Evolutionary conservation across 2,888 invertebrate species (phyloP), one percentile per base, ranked within the genome.

Genomic region (Portevinia maculata): DNA sequence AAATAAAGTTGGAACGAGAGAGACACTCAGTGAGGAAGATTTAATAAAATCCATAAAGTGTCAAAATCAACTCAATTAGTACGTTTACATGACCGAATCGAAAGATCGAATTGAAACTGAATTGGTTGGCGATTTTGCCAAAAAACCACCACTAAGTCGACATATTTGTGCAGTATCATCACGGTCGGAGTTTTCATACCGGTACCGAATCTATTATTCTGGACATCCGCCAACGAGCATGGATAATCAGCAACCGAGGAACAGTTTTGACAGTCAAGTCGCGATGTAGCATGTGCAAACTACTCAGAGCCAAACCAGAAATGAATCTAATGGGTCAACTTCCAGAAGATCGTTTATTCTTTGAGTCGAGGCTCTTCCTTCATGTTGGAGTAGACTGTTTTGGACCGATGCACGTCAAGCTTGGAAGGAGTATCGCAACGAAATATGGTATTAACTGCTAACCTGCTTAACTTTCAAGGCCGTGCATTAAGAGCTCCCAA

Each of bases 301-400:
- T 11, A 1, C 21, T 70, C 3, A 59, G 24, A 21, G 28, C 59
- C 13, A 55, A 48, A 9, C 62, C 62, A 5, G 15, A 34, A 6
- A 44, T 53, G 44, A 44, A 53, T 4, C 4, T 17, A 17, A 62
- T 73, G 73, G 73, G 73, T n/a, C 60, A 62, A 13, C 48, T 69
- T 8, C 70, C 70, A 1, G 28, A 34, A 48, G 46, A 39, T 3
- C 24, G 65, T 1, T 24, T 69, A 21, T 44, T 44, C 9, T 69
- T 69, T 13, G 6, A 15, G 11, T 67, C 41, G 7, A 53, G 21
- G 15, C 65, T 32, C 0, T 55, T 67, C n/a, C n/a, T n/a, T n/a
- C n/a, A n/a, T 28, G 44, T 44, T 9, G 39, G 52, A 0, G 41
- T 52, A 3, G 37, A 64, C 9, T 41, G 44, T 13, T 67, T 67